Base-by-base conservation (phyloP, 2,888 invertebrate genomes). In the Scaptomyza tumidula region DNA sequence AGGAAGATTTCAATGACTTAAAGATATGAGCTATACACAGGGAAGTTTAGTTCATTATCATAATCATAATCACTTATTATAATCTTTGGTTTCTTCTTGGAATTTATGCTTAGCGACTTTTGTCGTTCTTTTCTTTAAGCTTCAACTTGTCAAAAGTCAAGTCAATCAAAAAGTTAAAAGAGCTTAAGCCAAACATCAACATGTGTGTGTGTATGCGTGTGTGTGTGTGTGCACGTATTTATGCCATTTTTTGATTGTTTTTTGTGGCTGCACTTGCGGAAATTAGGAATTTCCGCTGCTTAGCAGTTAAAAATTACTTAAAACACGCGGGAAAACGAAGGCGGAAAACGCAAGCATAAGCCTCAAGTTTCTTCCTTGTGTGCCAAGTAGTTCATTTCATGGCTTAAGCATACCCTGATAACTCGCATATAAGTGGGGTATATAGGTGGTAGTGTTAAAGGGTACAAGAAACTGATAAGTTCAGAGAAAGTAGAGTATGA, bases 201-300 rank as follows among this genome's bases (percentile, higher is more conserved):
- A 14, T 35, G 45, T 33, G 29, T 55, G 50, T 55, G 50, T 31
- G 37, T 11, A 14, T 33, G 45, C 27, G 24, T 55, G 50, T 55
- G 50, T 35, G 37, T 57, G 53, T 35, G 37, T 13, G 46, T 37
- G 48, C 7, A 29, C 7, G 33, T 10, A 10, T 33, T 33, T 9
- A 1, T 33, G 33, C 10, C 56, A 33, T 57, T 69, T 19, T 35
- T 29, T 19, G 0, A 5, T 29, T 6, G 7, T 31, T 43, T 59
- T 50, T 52, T 54, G 46, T 43, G 55, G 48, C 57, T 72, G 46
- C 55, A 55, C 55, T 66, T 73, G 59, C 84, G 89, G 90, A 90
- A 83, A 90, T 89, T 72, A 71, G 66, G 71, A 68, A 89, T 90
- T 89, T 89, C 89, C 89, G 88, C 68, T 66, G 62, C 78, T 67